Conservation (phyloP, 2,113 vertebrate species). For the Hemicordylus capensis region DNA sequence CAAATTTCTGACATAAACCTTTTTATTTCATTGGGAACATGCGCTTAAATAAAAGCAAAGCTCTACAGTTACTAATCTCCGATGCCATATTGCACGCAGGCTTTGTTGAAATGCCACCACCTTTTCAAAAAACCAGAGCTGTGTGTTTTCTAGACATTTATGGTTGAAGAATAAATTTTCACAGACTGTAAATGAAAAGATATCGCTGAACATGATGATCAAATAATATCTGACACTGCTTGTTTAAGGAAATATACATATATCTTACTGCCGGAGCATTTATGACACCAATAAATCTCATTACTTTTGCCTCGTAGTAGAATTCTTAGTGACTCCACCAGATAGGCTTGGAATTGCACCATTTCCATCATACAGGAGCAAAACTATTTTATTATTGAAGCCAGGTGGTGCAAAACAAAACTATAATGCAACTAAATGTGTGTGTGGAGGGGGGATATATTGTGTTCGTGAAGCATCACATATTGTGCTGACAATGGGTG, state of each 20-base stretch:
- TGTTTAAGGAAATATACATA: conserved; percentile 67
- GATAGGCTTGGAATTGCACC: conserved; percentile 41
- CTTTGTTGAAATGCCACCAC: conserved; percentile 63
- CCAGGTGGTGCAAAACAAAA: conserved; percentile 24
- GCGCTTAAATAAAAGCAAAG: conserved; percentile 67
- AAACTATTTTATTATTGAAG: conserved; percentile 50
- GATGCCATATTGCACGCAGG: conserved; percentile 48
- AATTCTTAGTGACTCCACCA: conserved; percentile 34
- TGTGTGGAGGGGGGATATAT: conserved; percentile 10
- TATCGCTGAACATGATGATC: conserved; percentile 51
- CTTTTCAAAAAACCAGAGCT: conserved; percentile 47
- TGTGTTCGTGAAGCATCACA: background rate
- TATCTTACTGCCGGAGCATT: conserved; percentile 56
- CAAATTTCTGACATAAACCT: conserved; percentile 66
- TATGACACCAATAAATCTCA: conserved; percentile 62
- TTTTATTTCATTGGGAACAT: conserved; percentile 70
- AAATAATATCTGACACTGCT: conserved; percentile 63
- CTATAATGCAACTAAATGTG: conserved; percentile 1
- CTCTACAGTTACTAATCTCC: conserved; percentile 59
- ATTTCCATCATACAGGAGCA: conserved; percentile 37
- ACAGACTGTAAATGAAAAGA: conserved; percentile 66
- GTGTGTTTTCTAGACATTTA: conserved; percentile 55
- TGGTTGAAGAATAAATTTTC: conserved; percentile 65
- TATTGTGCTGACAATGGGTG: conserved; percentile 39
- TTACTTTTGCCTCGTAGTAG: conserved; percentile 49